Conservation (phyloP, 2,113 vertebrate species). For the Tetrax tetrax region DNA sequence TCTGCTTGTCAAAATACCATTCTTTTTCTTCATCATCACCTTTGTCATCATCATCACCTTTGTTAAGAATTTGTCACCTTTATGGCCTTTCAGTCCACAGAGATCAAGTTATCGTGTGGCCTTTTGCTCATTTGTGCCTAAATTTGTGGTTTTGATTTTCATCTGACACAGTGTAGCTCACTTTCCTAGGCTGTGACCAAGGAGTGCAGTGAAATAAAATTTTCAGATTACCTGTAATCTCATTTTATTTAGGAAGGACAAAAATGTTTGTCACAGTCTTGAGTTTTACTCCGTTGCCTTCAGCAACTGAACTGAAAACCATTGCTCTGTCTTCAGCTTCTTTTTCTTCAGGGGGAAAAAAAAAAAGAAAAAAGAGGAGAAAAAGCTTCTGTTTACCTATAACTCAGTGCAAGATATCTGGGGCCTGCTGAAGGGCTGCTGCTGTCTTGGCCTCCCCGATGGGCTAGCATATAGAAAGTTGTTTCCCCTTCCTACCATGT, state of each 20-base stretch:
- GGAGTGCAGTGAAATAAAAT: neutral
- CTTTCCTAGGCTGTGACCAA: neutral
- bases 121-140: neutral
- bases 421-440: neutral
- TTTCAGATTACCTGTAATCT: neutral
- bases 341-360: neutral
- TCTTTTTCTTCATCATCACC: neutral
- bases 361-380: neutral
- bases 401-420: neutral
- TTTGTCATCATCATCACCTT: neutral
- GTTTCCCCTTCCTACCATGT: neutral
- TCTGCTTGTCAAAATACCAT: neutral
- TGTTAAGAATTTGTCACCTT: neutral
- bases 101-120: neutral
- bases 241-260: neutral
- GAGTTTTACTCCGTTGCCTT: neutral
- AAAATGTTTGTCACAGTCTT: neutral
- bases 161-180: neutral
- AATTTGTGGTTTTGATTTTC: neutral
- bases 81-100: neutral
- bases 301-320: accelerated
- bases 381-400: neutral
- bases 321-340: neutral
- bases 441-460: neutral
- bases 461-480: neutral